Percentiles rank a stretch among this genome's conserved stretches.
Evolutionary conservation across 23 tunicate species (phyloP).

Genomic region (Halocynthia aurantium): DNA sequence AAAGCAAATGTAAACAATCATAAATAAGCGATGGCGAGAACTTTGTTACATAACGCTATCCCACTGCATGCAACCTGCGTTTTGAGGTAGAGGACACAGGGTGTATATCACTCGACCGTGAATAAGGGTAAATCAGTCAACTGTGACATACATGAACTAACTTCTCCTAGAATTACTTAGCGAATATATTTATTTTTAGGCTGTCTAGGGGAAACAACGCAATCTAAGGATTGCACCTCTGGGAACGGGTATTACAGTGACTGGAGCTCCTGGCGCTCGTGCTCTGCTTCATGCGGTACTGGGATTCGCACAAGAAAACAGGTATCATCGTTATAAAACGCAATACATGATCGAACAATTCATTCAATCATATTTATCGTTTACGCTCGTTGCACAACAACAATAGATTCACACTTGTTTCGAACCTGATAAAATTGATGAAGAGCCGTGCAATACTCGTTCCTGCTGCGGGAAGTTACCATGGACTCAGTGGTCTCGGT

Average conservation of each 20-base stretch:
- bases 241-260: constrained; percentile 44
- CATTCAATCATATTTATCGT: too few relatives aligned
- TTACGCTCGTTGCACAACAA: too few relatives aligned
- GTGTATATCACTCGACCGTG: too few relatives aligned
- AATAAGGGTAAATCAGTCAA: too few relatives aligned
- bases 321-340: constrained; percentile 14
- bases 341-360: too few relatives aligned
- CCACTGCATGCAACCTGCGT: too few relatives aligned
- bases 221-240: constrained; percentile 55
- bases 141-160: too few relatives aligned
- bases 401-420: constrained; percentile 53
- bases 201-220: constrained; percentile 41
- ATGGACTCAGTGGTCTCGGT: constrained; percentile 78
- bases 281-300: constrained; percentile 74
- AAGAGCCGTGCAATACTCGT: constrained; percentile 30
- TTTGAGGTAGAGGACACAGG: too few relatives aligned
- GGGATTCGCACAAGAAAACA: constrained; percentile 30
- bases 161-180: too few relatives aligned
- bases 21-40: too few relatives aligned
- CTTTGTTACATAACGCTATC: too few relatives aligned
- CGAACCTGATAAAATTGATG: constrained; percentile 25
- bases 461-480: constrained; percentile 48
- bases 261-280: constrained; percentile 65
- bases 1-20: too few relatives aligned
- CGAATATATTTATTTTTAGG: constrained; percentile 15